Evolutionary conservation across 2,113 vertebrate genomes (phyloP).

Genomic region (Scomber japonicus): DNA sequence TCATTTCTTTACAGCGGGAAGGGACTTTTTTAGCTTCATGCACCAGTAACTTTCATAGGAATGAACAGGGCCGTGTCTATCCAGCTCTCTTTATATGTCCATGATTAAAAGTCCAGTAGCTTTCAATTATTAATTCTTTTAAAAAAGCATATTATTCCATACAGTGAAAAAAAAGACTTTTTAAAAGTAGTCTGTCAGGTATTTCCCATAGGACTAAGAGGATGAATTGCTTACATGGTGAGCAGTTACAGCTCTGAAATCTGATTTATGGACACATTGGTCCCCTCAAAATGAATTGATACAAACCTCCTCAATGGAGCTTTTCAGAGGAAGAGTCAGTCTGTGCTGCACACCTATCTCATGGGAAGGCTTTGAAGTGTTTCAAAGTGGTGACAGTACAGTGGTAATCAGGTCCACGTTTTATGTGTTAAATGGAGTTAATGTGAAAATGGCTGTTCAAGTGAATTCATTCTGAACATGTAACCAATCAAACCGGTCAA

Average conservation of each 20-base stretch:
- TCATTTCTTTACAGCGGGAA: too few species aligned
- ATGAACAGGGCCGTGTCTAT: too few species aligned
- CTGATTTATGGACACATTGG: constrained; percentile 34
- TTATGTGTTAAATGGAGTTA: constrained; percentile 7
- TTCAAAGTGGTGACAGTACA: background rate
- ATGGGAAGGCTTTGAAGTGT: constrained; percentile 13
- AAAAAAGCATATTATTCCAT: background rate
- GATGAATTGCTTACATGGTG: constrained; percentile 35
- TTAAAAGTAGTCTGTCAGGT: constrained; percentile 26
- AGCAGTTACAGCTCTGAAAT: constrained; percentile 24
- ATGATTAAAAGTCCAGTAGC: background rate
- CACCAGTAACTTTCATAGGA: too few species aligned
- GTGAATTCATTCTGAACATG: constrained; percentile 1
- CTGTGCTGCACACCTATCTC: background rate
- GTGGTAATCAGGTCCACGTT: constrained; percentile 7
- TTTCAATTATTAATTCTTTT: constrained; percentile 31
- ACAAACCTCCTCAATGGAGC: constrained; percentile 11
- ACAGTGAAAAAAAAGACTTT: constrained; percentile 30
- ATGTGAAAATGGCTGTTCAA: constrained; percentile 32
- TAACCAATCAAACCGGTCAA: background rate
- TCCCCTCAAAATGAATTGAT: constrained; percentile 36
- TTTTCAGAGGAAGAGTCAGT: constrained; percentile 7
- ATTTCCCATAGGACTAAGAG: constrained; percentile 35
- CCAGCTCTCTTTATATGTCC: too few species aligned
- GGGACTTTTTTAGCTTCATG: too few species aligned